Base-by-base conservation (phyloP, 2,888 invertebrate species). In the Drosophila maculinotata region DNA sequence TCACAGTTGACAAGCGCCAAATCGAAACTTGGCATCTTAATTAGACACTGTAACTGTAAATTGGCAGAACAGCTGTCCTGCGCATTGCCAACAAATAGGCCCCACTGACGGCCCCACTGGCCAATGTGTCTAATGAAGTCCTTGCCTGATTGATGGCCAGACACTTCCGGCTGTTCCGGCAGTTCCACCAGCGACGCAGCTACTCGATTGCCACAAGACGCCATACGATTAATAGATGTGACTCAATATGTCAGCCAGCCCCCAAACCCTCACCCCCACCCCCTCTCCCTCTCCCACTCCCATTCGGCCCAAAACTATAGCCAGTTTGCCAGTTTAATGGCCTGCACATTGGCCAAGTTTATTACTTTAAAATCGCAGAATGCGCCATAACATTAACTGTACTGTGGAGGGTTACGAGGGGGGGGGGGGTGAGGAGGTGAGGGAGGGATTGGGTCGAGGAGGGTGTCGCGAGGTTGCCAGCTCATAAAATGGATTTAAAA, bases 401-500 rank as follows among this genome's bases (percentile, higher is more conserved):
- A 47, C 42, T 54, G 35, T 38, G n/a, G 14, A 3, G 14, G 12
- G 68, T 51, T 47, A 38, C 51, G 35, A 38, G n/a, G 14, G 5
- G 14, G 12, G 23, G 20, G 8, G 31, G 28, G 9, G 14, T 5
- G 23, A 10, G 7, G 12, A 15, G 5, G 15, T 1, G 10, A 17
- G 7, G 3, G 30, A 33, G 17, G 23, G 26, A 26, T 6, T 20
- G 5, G n/a, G 4, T 10, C 10, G 28, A 15, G 25, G 23, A 4
- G 20, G 4, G 14, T 38, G 7, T 39, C 14, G 33, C 30, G 48
- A 45, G 53, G 63, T 79, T 84, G 76, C 53, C 76, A 86, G 79
- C 70, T 86, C 87, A 86, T 87, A 88, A 87, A 87, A 80, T 65
- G 49, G 35, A 69, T 66, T 80, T 86, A 79, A 82, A 80, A 70